These are phyloP conservation scores for Aporrectodea caliginosa DNA, from an alignment of 1,140 invertebrate species.

Conservation along the genomic window DNA sequence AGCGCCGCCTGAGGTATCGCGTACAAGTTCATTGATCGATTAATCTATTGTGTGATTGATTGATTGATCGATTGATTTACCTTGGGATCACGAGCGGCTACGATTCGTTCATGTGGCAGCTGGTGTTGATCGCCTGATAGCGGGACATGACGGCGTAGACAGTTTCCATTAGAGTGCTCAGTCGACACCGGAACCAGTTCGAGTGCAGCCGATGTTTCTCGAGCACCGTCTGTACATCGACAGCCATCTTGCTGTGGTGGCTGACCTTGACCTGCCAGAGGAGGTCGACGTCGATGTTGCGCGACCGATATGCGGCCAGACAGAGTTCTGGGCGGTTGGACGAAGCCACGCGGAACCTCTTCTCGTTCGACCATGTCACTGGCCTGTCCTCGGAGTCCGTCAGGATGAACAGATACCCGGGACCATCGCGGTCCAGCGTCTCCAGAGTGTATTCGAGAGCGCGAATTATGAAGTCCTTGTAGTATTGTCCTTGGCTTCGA, in stretches of 20 bases:
- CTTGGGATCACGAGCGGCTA: too few relatives aligned
- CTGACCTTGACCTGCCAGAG: slow-evolving; percentile 20
- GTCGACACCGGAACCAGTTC: slow-evolving; percentile 29
- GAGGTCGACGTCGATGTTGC: slow-evolving; percentile 22
- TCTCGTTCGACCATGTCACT: slow-evolving; percentile 18
- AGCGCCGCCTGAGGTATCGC: too few relatives aligned
- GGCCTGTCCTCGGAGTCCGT: slow-evolving; percentile 13
- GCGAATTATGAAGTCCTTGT: background rate
- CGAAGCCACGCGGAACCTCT: slow-evolving; percentile 23
- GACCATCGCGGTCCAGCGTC: slow-evolving; percentile 17
- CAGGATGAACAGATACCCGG: slow-evolving; percentile 26
- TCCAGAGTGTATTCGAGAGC: slow-evolving; percentile 10
- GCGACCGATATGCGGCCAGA: slow-evolving; percentile 14
- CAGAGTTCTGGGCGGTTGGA: slow-evolving; percentile 23
- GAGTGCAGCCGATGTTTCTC: slow-evolving; percentile 11
- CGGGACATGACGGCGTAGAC: background rate
- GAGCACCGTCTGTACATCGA: slow-evolving; percentile 20
- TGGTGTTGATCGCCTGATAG: background rate
- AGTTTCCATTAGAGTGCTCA: slow-evolving; percentile 6
- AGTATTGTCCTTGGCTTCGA: background rate
- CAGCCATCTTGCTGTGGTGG: slow-evolving; percentile 13
- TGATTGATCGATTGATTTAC: too few relatives aligned
- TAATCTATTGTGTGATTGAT: too few relatives aligned
- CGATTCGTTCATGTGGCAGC: background rate
- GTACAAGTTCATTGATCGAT: too few relatives aligned